Base-by-base conservation (phyloP, 2,888 invertebrate species). In the Lagria hirta region DNA sequence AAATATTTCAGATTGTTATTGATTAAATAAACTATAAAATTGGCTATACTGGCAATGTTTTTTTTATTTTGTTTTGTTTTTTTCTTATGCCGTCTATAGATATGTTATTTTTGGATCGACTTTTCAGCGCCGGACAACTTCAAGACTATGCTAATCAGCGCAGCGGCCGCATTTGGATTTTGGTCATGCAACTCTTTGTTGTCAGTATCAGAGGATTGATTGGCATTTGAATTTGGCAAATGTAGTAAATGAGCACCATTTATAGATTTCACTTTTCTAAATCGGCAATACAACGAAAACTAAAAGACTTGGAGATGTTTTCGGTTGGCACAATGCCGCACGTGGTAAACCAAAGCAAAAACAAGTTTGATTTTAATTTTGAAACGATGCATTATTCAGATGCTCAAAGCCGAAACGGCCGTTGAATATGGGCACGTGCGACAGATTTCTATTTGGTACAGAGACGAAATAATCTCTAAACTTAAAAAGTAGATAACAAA, bases 191-290 rank as follows among this genome's bases (percentile, higher is more conserved):
- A 35, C 33, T 38, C 29, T 50, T 49, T 45, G 45, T 45, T 44
- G 46, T 46, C 46, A 29, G 35, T 23, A 28, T 43, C 32, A 30
- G 48, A 47, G 40, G 42, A 49, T 49, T 58, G 59, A 60, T 61
- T 63, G 60, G 61, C 60, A 62, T 64, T 64, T 61, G 61, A 64
- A 63, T 64, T 63, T 62, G 61, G 60, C 61, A 60, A 63, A 62
- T 57, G 55, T 51, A 53, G 59, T 55, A 59, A 60, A 60, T 58
- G 60, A 62, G 53, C 49, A 51, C 65, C 65, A 63, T 65, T 58
- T 65, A 64, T 58, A 62, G 65, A 49, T 58, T 56, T 60, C 52
- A 52, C 24, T 52, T 51, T 51, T 56, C 61, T 48, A 54, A 60
- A 61, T 59, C 55, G 58, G 58, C 48, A 55, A 51, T 50, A 49